Conservation (phyloP, 2,797 vertebrate genomes). For the Chelonia mydas region DNA sequence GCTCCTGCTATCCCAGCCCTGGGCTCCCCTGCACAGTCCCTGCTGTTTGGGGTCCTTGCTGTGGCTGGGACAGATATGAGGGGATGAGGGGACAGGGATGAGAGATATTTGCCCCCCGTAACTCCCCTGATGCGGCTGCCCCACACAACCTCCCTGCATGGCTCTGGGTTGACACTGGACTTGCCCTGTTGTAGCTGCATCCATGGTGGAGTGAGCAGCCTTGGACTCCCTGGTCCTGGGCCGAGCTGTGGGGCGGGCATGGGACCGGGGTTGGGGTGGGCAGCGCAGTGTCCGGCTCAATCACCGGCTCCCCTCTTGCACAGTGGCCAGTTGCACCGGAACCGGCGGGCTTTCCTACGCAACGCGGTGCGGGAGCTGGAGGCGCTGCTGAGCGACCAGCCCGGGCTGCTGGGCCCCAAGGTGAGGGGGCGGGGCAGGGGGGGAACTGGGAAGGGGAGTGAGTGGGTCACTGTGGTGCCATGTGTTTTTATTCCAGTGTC, state of each 20-base stretch:
- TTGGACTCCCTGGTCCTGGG: background rate
- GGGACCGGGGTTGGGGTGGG: background rate
- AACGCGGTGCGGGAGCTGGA: constrained; percentile 87
- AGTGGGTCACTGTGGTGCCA: too few relatives aligned
- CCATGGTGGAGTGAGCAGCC: background rate
- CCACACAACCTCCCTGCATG: background rate
- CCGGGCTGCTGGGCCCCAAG: constrained; percentile 94
- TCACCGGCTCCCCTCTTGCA: background rate
- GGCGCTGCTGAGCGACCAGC: constrained; percentile 89
- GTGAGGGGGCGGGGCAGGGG: constrained; percentile 61
- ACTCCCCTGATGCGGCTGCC: background rate
- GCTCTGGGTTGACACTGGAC: too few relatives aligned
- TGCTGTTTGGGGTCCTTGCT: background rate
- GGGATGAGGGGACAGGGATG: too few relatives aligned
- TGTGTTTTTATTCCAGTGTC: background rate
- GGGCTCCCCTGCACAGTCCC: background rate
- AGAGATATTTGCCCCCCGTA: background rate
- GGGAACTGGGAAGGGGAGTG: too few relatives aligned
- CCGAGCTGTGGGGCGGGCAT: background rate
- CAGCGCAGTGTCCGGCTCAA: background rate
- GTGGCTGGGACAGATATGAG: too few relatives aligned
- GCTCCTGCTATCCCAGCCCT: too few relatives aligned
- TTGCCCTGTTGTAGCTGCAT: background rate
- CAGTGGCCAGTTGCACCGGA: constrained; percentile 89
- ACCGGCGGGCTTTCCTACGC: constrained; percentile 87